Percentiles rank a stretch among this genome's conserved stretches.
These are phyloP conservation scores for Himalopsyche kuldschensis DNA, from an alignment of 2,888 invertebrate genomes.

Conservation along the genomic window DNA sequence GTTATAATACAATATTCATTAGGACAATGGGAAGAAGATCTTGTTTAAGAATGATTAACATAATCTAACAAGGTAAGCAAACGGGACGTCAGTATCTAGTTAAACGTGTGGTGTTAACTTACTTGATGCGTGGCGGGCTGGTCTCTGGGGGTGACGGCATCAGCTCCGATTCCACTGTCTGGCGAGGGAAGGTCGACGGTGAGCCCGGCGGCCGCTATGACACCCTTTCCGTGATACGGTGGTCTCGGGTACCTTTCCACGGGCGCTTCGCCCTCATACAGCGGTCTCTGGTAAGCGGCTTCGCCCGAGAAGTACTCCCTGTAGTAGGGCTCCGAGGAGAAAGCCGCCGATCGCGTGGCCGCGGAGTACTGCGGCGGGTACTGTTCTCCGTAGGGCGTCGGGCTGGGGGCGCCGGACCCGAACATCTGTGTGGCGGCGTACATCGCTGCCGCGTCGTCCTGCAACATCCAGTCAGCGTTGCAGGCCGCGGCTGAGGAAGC, in stretches of 20 bases:
- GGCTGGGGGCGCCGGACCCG: constrained; percentile 65
- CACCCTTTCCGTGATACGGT: constrained; percentile 72
- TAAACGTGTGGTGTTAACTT: constrained; percentile 45
- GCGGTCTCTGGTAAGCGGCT: constrained; percentile 58
- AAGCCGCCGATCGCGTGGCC: constrained; percentile 55
- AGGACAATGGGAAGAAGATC: too few relatives aligned
- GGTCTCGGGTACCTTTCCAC: constrained; percentile 71
- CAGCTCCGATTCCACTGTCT: constrained; percentile 94
- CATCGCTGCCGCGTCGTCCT: constrained; percentile 61
- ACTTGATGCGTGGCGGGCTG: constrained; percentile 90
- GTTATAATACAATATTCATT: too few relatives aligned
- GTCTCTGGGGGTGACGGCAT: constrained; percentile 88
- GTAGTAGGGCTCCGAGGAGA: constrained; percentile 68
- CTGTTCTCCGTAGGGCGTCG: constrained; percentile 60
- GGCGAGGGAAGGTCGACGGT: constrained; percentile 94
- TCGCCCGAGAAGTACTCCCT: constrained; percentile 70
- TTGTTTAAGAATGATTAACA: background rate
- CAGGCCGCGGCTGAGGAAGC: constrained; percentile 56
- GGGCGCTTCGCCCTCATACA: constrained; percentile 60
- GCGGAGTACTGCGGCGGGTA: constrained; percentile 52
- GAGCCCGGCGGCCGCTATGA: constrained; percentile 76
- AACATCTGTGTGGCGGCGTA: constrained; percentile 69
- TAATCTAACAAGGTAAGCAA: background rate
- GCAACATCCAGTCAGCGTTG: constrained; percentile 60
- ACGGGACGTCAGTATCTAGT: background rate